phyloP scores from a whole-genome alignment of 2,113 vertebrate genomes.

The Anarhynchus alexandrinus region DNA sequence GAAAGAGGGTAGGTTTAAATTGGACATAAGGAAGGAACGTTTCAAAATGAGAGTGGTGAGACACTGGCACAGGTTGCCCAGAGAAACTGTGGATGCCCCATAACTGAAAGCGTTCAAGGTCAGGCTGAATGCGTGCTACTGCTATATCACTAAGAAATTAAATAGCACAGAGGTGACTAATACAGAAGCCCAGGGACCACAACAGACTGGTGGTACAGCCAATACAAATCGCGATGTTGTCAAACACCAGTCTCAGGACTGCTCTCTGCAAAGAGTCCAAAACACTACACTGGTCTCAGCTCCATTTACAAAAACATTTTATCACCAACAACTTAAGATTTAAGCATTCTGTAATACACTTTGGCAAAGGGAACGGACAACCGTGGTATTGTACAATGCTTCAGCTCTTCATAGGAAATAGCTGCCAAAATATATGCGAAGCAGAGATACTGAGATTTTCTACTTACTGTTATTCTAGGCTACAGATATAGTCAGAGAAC shows the following conservation, averaged over 20 bases:
- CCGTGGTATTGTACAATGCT: accelerated
- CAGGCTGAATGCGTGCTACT: neutral
- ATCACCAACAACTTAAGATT: neutral
- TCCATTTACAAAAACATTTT: neutral
- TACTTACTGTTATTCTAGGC: neutral
- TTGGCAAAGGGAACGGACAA: neutral
- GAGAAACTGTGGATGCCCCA: neutral
- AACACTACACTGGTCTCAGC: neutral
- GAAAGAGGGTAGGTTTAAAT: neutral
- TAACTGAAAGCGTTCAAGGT: neutral
- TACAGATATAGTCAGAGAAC: neutral
- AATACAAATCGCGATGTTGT: neutral
- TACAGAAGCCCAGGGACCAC: neutral
- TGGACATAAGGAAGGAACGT: neutral
- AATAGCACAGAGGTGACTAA: neutral
- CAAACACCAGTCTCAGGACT: neutral
- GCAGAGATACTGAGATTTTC: neutral
- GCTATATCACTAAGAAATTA: neutral
- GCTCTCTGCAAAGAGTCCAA: neutral
- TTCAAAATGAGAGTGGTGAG: neutral
- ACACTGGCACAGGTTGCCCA: neutral
- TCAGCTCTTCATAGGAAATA: neutral
- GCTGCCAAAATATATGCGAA: neutral
- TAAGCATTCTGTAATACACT: neutral
- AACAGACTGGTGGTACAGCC: neutral